Evolutionary conservation across 2,797 vertebrate species (phyloP), one percentile per base, ranked within the genome.

Genomic region (Lagodon rhomboides): DNA sequence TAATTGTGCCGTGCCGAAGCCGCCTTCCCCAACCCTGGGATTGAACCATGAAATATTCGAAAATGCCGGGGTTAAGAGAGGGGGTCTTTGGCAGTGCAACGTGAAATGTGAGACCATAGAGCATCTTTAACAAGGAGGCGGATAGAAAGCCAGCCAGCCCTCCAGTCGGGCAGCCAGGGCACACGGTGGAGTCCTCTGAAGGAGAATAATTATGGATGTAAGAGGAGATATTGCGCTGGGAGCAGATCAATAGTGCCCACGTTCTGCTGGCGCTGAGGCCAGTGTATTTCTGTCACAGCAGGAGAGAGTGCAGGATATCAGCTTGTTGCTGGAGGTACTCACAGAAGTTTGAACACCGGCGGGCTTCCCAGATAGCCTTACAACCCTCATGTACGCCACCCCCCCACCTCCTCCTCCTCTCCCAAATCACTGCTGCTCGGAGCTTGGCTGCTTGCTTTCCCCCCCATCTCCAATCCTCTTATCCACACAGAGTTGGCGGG

Each of bases 31-130:
- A 89, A 81, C 91, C 89, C 90, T 44, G 84, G 76, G 88, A 92
- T 62, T 93, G 93, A 94, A 94, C 94, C 93, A 84, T 94, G 90
- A 93, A 94, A 92, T 93, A 93, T 94, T 92, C 55, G 80, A 92
- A 93, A 93, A 92, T 88, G 92, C 86, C 53, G 68, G 91, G 93
- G 91, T 93, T 93, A 92, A 92, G 81, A 87, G 86, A 80, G 78
- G 80, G 87, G 86, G 87, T 89, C 83, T 85, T 81, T 92, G 88
- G 87, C 85, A 87, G 93, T 86, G 85, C 73, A 84, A 83, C 53
- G 69, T 86, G 91, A 93, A 93, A 92, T 86, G 82, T 82, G 87
- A 94, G 88, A 90, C 84, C 88, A 80, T 41, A 68, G 86, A 91
- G 90, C 88, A 83, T 90, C 90, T 91, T 93, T 93, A 92, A 93